phyloP scores from a whole-genome alignment of 2,888 invertebrate genomes.

The Leptinotarsa peninsularis region DNA sequence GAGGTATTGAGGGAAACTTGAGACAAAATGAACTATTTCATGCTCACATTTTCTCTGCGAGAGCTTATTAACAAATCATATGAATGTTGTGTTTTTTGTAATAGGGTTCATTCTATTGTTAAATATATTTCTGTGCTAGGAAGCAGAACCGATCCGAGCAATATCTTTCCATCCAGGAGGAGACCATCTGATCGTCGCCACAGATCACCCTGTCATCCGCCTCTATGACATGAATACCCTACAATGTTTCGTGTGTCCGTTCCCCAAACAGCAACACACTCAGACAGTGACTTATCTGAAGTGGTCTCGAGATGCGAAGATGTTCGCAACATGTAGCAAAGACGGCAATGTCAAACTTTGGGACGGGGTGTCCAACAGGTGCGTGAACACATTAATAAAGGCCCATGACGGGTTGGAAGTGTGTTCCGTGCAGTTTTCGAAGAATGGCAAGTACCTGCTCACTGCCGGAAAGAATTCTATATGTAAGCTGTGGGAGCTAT shows the following conservation, averaged over 20 bases:
- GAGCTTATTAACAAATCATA: no score
- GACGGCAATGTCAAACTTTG: constrained; percentile 96
- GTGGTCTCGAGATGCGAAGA: constrained; percentile 78
- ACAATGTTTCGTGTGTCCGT: constrained; percentile 94
- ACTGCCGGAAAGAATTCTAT: constrained; percentile 97
- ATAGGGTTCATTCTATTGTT: neutral
- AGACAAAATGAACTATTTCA: no score
- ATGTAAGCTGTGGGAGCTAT: constrained; percentile 97
- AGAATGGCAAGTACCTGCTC: constrained; percentile 96
- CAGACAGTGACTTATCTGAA: constrained; percentile 66
- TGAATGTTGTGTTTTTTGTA: no score
- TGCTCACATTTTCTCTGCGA: no score
- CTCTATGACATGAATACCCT: constrained; percentile 95
- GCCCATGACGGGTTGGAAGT: constrained; percentile 96
- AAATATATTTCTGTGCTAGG: constrained; percentile 68
- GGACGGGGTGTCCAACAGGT: constrained; percentile 93
- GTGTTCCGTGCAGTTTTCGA: constrained; percentile 92
- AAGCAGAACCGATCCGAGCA: constrained; percentile 90
- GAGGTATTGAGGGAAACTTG: no score
- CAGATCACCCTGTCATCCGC: constrained; percentile 89
- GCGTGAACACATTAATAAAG: constrained; percentile 91
- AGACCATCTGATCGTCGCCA: constrained; percentile 93
- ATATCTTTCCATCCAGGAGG: constrained; percentile 96
- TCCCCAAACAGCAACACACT: constrained; percentile 88
- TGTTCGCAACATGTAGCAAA: constrained; percentile 87